These are phyloP conservation scores for Tragulus kanchil DNA, from an alignment of 2,113 vertebrate species.

Conservation along the genomic window DNA sequence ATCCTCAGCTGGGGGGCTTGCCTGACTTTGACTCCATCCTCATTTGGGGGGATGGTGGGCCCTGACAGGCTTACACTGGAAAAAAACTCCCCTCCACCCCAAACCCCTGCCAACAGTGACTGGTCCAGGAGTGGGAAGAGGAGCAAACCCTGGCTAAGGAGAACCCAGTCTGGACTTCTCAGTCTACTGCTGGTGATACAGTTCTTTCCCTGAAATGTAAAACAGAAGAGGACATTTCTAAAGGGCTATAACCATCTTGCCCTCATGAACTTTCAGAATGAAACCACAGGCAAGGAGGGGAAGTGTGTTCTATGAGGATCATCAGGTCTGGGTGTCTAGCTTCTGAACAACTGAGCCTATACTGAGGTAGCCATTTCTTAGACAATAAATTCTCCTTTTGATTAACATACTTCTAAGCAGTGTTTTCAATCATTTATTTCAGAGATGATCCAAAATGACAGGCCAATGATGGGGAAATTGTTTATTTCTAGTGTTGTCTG, in stretches of 20 bases:
- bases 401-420: background rate
- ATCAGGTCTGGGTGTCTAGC: background rate
- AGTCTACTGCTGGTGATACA: background rate
- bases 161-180: background rate
- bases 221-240: background rate
- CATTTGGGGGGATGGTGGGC: background rate
- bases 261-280: background rate
- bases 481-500: background rate
- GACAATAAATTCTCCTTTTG: background rate
- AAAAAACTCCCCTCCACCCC: background rate
- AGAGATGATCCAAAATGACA: background rate
- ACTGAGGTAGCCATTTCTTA: background rate
- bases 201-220: background rate
- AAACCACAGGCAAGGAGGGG: background rate
- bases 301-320: background rate
- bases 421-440: background rate
- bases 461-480: background rate
- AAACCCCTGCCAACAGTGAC: fast-evolving
- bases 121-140: background rate
- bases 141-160: background rate
- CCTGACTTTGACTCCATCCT: background rate
- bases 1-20: background rate
- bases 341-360: background rate
- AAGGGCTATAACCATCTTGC: background rate
- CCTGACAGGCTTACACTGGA: background rate